Evolutionary conservation across 2,888 invertebrate species (phyloP), one percentile per base, ranked within the genome.

Genomic region (Hybos culiciformis): DNA sequence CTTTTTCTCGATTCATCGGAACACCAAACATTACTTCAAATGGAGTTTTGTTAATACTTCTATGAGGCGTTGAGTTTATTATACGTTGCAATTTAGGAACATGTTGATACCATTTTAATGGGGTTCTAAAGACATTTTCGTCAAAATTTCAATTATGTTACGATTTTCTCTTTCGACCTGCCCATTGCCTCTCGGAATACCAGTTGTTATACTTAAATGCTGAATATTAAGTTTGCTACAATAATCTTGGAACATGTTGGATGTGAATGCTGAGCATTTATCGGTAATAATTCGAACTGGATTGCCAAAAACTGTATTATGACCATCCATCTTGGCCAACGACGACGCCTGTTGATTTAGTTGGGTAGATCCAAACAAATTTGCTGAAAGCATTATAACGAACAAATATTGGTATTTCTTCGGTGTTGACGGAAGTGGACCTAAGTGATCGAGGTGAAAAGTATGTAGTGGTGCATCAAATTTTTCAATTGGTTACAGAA

Each of bases 391-490:
- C 36, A 14, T 32, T 5, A 44, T 23, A 11, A 15, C 21, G n/a
- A 46, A 38, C 24, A 50, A 37, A 37, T 45, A 40, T 14, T 42
- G 43, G 19, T 45, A 50, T 6, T 43, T 21, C 37, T 51, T 51
- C 9, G 31, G 7, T 0, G 57, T 59, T 11, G 46, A 46, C 0
- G 49, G 40, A 23, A 58, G 15, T 3, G 58, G 58, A 2, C 61
- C 59, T 1, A 62, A 8, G 31, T 62, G 62, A 45, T 62, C 54
- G 5, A 57, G 39, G 33, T 61, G 59, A 4, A 52, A 53, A 0
- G 59, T 61, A 12, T 54, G 40, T 4, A 61, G 38, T 7, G 60
- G 60, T 2, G 31, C 31, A 1, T 46, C 52, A n/a, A 46, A 57
- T 42, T 62, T 62, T 9, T 53, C 50, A 2, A 62, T 51, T 0